phyloP scores from a whole-genome alignment of 2,113 vertebrate species.

The Pitta sordida region DNA sequence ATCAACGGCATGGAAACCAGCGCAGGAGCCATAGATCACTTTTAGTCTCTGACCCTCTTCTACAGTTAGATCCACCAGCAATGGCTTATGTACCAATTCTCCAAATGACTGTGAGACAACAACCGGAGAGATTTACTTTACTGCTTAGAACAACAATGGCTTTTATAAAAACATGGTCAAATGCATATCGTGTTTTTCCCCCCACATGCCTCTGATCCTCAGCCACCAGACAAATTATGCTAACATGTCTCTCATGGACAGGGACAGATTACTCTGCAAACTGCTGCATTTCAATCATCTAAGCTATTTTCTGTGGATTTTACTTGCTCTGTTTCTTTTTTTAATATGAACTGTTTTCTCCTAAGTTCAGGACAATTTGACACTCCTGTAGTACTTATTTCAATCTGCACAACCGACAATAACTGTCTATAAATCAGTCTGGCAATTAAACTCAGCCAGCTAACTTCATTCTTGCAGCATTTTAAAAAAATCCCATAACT shows the following conservation, averaged over 20 bases:
- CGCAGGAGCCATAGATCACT: constrained; percentile 95
- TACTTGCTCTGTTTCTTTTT: not conserved
- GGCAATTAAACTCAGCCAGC: not conserved
- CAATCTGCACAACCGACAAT: not conserved
- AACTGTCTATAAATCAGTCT: not conserved
- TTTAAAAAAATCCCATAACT: not conserved
- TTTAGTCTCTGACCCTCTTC: constrained; percentile 98
- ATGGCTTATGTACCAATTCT: constrained; percentile 92
- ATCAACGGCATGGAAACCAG: constrained; percentile 96
- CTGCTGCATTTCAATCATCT: not conserved
- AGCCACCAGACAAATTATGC: not conserved
- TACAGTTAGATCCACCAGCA: constrained; percentile 94
- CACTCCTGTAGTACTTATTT: not conserved
- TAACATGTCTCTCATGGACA: accelerated
- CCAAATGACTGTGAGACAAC: constrained; percentile 86
- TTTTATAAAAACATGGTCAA: not conserved
- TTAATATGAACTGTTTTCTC: not conserved
- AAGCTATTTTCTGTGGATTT: not conserved
- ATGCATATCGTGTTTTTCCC: not conserved
- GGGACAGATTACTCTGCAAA: not conserved
- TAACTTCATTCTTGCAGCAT: not conserved
- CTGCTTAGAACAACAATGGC: not conserved
- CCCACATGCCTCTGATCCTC: not conserved
- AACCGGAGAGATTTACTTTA: not conserved
- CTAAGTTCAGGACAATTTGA: not conserved